Percentiles rank a stretch among this genome's conserved stretches.
phyloP scores from a whole-genome alignment of 2,888 invertebrate genomes.

The Hyposoter didymator region DNA sequence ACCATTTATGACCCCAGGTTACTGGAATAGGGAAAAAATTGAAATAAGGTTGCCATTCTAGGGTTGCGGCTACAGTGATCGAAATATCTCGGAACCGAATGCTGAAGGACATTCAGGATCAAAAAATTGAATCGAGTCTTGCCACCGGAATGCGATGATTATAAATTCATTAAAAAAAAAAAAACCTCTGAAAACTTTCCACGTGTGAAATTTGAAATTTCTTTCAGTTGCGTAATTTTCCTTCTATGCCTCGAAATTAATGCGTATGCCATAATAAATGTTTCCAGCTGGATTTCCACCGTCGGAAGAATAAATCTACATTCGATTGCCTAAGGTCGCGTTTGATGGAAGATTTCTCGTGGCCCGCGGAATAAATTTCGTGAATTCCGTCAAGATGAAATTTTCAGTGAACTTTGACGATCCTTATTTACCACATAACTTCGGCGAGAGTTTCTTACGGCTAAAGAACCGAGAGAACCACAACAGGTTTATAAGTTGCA shows the following conservation, averaged over 20 bases:
- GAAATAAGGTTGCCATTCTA: too few species aligned
- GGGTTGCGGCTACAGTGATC: background rate
- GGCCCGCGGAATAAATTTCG: conserved; percentile 31
- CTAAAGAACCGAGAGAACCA: conserved; percentile 20
- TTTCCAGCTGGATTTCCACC: background rate
- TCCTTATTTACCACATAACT: conserved; percentile 5
- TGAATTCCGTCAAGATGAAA: conserved; percentile 10
- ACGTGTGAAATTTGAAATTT: background rate
- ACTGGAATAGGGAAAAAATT: too few species aligned
- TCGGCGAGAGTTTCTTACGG: background rate
- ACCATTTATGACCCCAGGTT: too few species aligned
- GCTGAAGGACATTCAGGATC: background rate
- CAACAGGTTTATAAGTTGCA: conserved; percentile 48
- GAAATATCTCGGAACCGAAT: background rate
- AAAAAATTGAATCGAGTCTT: background rate
- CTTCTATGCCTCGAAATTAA: background rate
- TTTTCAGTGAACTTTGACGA: conserved; percentile 34
- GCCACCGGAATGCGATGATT: background rate
- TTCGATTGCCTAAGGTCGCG: background rate
- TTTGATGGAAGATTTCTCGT: background rate
- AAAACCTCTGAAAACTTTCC: background rate
- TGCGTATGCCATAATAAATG: background rate
- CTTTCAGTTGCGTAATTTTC: background rate
- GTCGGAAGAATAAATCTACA: background rate
- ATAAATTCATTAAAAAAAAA: background rate